Percentiles rank a stretch among this genome's conserved stretches.
Evolutionary conservation across 1,140 invertebrate species (phyloP).

Genomic region (Coelopa frigida): DNA sequence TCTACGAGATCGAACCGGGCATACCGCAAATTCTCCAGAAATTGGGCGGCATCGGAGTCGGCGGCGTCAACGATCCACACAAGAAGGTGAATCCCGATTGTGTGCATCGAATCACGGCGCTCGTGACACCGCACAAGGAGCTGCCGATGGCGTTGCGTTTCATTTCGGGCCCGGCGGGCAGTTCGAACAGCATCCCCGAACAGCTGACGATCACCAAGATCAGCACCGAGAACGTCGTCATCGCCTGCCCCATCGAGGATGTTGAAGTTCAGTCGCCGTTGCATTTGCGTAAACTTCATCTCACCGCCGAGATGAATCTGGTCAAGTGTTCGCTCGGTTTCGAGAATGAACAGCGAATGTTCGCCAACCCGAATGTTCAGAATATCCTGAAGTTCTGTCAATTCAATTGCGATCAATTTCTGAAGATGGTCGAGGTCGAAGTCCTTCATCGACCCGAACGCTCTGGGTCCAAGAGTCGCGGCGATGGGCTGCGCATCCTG

Average conservation of each 20-base stretch:
- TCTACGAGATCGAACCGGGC: constrained; percentile 41
- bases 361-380: constrained; percentile 53
- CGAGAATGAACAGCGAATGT: constrained; percentile 53
- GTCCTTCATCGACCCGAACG: constrained; percentile 44
- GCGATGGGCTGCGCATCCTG: constrained; percentile 48
- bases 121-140: constrained; percentile 29
- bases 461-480: constrained; percentile 46
- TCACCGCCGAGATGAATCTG: constrained; percentile 48
- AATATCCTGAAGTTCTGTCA: constrained; percentile 57
- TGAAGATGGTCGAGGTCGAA: constrained; percentile 41
- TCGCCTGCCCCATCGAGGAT: constrained; percentile 41
- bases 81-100: constrained; percentile 43
- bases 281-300: constrained; percentile 42
- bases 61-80: constrained; percentile 16
- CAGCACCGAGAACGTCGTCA: constrained; percentile 36
- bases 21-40: constrained; percentile 41
- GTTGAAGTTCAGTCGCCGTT: constrained; percentile 25
- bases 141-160: constrained; percentile 37
- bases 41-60: constrained; percentile 13
- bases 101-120: constrained; percentile 35
- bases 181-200: constrained; percentile 30
- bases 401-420: constrained; percentile 47
- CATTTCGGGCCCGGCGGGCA: constrained; percentile 29
- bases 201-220: constrained; percentile 34
- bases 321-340: constrained; percentile 51